Percentiles rank a stretch among this genome's conserved stretches.
These are phyloP conservation scores for Globia sparganii DNA, from an alignment of 2,888 invertebrate genomes.

Conservation along the genomic window DNA sequence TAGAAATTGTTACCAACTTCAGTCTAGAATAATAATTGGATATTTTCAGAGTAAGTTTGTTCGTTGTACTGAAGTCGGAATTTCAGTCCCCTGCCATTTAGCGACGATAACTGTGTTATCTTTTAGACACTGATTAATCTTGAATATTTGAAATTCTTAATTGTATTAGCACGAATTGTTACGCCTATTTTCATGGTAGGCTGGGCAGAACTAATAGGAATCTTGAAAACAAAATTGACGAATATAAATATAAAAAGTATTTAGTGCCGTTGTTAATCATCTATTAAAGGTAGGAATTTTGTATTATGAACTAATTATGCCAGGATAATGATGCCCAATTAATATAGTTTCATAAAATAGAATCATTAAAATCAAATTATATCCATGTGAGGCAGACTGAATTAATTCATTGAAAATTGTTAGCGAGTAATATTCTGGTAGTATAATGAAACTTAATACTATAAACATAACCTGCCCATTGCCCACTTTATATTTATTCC, in stretches of 20 bases:
- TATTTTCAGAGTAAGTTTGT: constrained; percentile 52
- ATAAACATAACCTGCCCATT: neutral
- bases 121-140: constrained; percentile 47
- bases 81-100: constrained; percentile 64
- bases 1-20: constrained; percentile 77
- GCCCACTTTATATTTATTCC: too few species aligned
- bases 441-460: neutral
- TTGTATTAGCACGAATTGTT: constrained; percentile 29
- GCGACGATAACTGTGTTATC: constrained; percentile 45
- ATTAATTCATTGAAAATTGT: neutral
- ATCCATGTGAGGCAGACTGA: neutral
- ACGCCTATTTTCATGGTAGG: constrained; percentile 16
- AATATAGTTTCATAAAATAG: constrained; percentile 1
- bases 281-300: neutral
- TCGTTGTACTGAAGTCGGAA: constrained; percentile 25
- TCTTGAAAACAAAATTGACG: constrained; percentile 6
- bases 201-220: neutral
- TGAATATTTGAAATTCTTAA: constrained; percentile 48
- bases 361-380: neutral
- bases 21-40: constrained; percentile 75
- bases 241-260: neutral
- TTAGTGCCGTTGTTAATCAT: neutral
- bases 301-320: neutral
- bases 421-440: neutral
- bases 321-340: neutral